Evolutionary conservation across 2,113 vertebrate genomes (phyloP), one percentile per base, ranked within the genome.

Genomic region (Drymodes brunneopygia): DNA sequence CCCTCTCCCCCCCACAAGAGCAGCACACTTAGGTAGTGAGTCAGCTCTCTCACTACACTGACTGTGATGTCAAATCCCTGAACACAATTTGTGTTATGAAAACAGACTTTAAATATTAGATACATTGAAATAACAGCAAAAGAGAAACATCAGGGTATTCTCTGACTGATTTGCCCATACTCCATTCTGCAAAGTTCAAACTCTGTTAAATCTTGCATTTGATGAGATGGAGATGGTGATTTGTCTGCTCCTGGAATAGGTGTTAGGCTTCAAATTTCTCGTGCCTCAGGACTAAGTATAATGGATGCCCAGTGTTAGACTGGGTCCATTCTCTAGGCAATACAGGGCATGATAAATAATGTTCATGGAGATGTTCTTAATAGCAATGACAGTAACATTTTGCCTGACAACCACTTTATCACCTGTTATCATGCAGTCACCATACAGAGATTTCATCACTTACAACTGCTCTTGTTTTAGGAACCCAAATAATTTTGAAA

Each of bases 171-270:
- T 23, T 64, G 19, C 15, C 40, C 44, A 18, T 44, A 47, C 11
- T 4, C 19, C 15, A 24, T 56, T 45, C 24, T 45, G 22, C 22
- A 58, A 57, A 74, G 29, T 42, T 57, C 29, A 48, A 31, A 38
- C 7, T 17, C 65, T 36, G 9, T 36, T 79, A 21, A 1, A 1
- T 22, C 8, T 28, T 67, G 17, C 7, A 20, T 82, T 38, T 38
- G 11, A 38, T 38, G 38, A 38, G 38, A 38, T 38, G 38, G 38
- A 38, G 38, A 38, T 38, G 38, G 36, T 7, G 2, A 36, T 11
- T 50, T 2, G 1, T 66, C 12, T 0, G 1, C 19, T 47, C 21
- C 29, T 15, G 7, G 66, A 78, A 35, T 8, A 67, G 6, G 5
- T 45, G 14, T 15, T 42, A 10, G 35, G 38, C 29, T 75, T 61